Base-by-base conservation (phyloP, 2,888 invertebrate genomes). In the Pachliopta kotzebuea region DNA sequence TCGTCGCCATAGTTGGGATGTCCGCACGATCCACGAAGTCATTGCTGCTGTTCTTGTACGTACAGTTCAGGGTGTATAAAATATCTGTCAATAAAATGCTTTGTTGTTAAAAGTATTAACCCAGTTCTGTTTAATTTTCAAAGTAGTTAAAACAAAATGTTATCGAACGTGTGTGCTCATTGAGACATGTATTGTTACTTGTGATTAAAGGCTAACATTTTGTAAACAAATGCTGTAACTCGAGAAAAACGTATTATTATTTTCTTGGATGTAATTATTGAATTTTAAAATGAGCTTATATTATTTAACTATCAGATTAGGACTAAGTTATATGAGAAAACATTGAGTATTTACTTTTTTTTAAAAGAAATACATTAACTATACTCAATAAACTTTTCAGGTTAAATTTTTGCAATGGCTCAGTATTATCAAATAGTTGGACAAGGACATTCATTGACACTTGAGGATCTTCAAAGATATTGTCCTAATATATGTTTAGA, bases 401-500 rank as follows among this genome's bases (percentile, higher is more conserved):
- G 87, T 72, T 90, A 86, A 88, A 75, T 71, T 70, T 74, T 80
- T 82, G 89, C 85, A 82, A 95, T 95, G 95, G 95, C 94, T 83
- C 94, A 95, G 84, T 95, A 93, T 86, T 95, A 93, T 83, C 94
- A 94, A 76, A 93, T 95, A 79, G 92, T 94, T 81, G 93, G 93
- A 80, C 93, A 92, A 86, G 85, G 88, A 74, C 92, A 91, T 80
- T 86, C 88, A 76, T 75, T 92, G 65, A 87, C 92, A 68, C 77
- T 93, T 71, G 94, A 94, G 74, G 94, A 94, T 73, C 79, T 94
- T 69, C 94, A 94, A 82, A 93, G 94, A 77, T 93, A 93, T 77
- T 94, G 93, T 80, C 93, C 94, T 69, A 94, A 94, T 77, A 81
- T 93, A 74, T 91, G 93, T 78, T 86, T 93, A 74, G 92, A 92